phyloP scores from a whole-genome alignment of 1,140 invertebrate species.

The Contarinia nasturtii region DNA sequence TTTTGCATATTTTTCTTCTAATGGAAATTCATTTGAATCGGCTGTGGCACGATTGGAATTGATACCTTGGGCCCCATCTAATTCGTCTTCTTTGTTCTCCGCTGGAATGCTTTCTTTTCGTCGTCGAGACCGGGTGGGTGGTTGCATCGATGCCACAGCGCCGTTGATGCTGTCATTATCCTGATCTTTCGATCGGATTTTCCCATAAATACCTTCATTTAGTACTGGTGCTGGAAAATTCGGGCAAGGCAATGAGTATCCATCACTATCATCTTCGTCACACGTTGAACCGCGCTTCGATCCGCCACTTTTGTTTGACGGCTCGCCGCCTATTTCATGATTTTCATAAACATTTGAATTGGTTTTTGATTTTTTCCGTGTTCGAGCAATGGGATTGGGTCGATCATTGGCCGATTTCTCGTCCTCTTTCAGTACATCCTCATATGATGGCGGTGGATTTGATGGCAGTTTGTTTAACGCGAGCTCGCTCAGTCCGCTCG shows the following conservation, averaged over 20 bases:
- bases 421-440: neutral
- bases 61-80: neutral
- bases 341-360: too few relatives aligned
- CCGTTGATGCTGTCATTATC: neutral
- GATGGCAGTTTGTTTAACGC: neutral
- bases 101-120: conserved; percentile 17
- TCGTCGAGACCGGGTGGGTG: conserved; percentile 12
- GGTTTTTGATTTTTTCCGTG: neutral
- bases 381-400: neutral
- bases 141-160: conserved; percentile 2
- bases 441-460: conserved; percentile 2
- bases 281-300: neutral
- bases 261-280: too few relatives aligned
- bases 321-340: too few relatives aligned
- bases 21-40: conserved; percentile 11
- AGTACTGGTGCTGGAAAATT: conserved; percentile 13
- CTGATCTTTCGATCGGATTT: conserved; percentile 2
- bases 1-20: conserved; percentile 10
- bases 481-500: neutral
- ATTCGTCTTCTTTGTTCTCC: neutral
- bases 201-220: conserved; percentile 7
- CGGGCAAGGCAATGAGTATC: conserved; percentile 12
- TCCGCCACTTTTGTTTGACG: neutral
- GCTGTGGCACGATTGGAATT: conserved; percentile 8
- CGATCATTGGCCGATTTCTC: neutral